Percentiles rank a stretch among this genome's conserved stretches.
phyloP scores from a whole-genome alignment of 2,888 invertebrate genomes.

The Cataglyphis cursor region DNA sequence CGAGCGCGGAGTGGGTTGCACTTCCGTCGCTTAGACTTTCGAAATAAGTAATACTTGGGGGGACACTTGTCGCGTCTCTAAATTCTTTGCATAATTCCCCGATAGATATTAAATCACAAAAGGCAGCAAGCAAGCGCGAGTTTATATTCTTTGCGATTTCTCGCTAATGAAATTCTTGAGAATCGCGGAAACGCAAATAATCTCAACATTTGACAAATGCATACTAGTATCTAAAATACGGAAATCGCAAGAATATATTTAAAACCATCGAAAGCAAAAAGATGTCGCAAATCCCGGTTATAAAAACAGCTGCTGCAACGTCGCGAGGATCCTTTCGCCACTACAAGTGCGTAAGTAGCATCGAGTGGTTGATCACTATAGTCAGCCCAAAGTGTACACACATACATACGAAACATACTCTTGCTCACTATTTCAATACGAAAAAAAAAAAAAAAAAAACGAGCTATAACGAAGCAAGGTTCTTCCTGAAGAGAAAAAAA shows the following conservation, averaged over 20 bases:
- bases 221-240: not conserved
- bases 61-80: constrained; percentile 35
- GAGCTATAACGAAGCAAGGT: not conserved
- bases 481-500: constrained; percentile 9
- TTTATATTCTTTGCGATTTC: not conserved
- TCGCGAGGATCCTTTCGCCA: constrained; percentile 77
- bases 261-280: constrained; percentile 51
- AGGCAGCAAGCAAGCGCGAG: not conserved
- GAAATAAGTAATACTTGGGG: constrained; percentile 26
- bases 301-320: constrained; percentile 78
- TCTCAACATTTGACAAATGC: not conserved
- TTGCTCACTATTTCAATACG: not conserved
- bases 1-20: constrained; percentile 25
- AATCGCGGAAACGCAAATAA: not conserved
- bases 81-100: not conserved
- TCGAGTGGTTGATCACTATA: constrained; percentile 80
- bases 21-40: constrained; percentile 55
- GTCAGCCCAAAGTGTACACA: constrained; percentile 77
- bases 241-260: not conserved
- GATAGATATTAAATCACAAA: not conserved
- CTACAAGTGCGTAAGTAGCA: constrained; percentile 81
- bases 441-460: not conserved
- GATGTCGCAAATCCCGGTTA: constrained; percentile 59
- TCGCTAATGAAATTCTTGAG: not conserved
- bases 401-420: not conserved